These are phyloP conservation scores for Marmota flaviventris DNA, from an alignment of 2,113 vertebrate species.

Conservation along the genomic window DNA sequence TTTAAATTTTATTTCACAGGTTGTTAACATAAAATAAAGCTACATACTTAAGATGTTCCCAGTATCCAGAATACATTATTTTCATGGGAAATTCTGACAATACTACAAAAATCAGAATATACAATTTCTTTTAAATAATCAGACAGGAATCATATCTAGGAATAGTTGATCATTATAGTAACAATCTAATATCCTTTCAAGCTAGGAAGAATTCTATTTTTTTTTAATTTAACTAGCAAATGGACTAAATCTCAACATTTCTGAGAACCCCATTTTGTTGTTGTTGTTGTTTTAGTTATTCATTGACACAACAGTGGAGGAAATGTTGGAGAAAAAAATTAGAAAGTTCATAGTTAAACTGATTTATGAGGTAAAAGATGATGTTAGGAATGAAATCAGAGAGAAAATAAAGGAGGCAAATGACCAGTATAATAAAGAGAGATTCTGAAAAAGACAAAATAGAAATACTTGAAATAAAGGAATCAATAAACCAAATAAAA, in stretches of 20 bases:
- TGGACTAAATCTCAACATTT: neutral
- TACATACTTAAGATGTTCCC: neutral
- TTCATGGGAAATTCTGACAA: neutral
- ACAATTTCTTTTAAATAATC: neutral
- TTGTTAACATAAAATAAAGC: slow-evolving; percentile 25
- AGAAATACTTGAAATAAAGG: too few relatives aligned
- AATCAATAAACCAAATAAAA: too few relatives aligned
- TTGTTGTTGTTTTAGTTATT: too few relatives aligned
- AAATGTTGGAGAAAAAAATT: too few relatives aligned
- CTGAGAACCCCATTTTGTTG: neutral
- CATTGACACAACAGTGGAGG: too few relatives aligned
- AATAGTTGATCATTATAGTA: neutral
- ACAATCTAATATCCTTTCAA: neutral
- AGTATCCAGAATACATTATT: neutral
- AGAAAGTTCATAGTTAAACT: too few relatives aligned
- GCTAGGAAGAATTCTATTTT: neutral
- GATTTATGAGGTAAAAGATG: too few relatives aligned
- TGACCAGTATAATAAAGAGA: too few relatives aligned
- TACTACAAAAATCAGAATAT: slow-evolving; percentile 21
- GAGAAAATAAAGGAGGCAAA: too few relatives aligned
- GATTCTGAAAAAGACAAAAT: too few relatives aligned
- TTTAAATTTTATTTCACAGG: neutral
- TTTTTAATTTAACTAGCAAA: neutral
- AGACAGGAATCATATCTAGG: neutral
- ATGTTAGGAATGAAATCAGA: too few relatives aligned